Evolutionary conservation across 2,888 invertebrate genomes (phyloP).

Genomic region (Xanthia icteritia): DNA sequence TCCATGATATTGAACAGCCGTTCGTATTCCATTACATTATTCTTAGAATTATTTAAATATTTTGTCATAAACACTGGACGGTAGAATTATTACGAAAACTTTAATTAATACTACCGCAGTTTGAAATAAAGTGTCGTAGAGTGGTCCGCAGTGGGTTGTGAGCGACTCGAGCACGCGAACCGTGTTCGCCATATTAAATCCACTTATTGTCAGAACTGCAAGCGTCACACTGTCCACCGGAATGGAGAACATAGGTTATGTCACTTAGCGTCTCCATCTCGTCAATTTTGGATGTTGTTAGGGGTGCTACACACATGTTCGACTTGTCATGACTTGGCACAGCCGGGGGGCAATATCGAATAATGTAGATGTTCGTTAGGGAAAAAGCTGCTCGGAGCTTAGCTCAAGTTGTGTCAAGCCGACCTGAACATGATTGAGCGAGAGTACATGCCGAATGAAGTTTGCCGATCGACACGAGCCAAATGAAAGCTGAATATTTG

Average conservation of each 20-base stretch:
- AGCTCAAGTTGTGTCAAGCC: no score
- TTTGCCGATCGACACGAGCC: no score
- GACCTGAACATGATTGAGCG: no score
- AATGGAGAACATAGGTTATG: background rate
- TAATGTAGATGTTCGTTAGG: no score
- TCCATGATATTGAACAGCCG: background rate
- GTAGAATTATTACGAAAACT: conserved; percentile 14
- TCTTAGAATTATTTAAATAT: background rate
- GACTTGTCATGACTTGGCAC: no score
- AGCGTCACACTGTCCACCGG: conserved; percentile 27
- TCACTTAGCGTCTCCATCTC: background rate
- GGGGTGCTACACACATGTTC: background rate
- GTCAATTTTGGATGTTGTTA: background rate
- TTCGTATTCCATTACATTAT: background rate
- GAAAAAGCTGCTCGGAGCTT: no score
- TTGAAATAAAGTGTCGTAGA: conserved; percentile 50
- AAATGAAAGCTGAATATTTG: no score
- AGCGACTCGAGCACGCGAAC: conserved; percentile 63
- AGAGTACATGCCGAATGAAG: no score
- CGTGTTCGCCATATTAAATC: conserved; percentile 66
- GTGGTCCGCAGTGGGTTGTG: conserved; percentile 49
- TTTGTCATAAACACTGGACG: background rate
- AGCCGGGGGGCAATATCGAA: no score
- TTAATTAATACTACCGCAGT: conserved; percentile 53
- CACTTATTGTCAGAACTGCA: conserved; percentile 61